Conservation (phyloP, 2,797 vertebrate genomes). For the Coregonus ussuriensis region DNA sequence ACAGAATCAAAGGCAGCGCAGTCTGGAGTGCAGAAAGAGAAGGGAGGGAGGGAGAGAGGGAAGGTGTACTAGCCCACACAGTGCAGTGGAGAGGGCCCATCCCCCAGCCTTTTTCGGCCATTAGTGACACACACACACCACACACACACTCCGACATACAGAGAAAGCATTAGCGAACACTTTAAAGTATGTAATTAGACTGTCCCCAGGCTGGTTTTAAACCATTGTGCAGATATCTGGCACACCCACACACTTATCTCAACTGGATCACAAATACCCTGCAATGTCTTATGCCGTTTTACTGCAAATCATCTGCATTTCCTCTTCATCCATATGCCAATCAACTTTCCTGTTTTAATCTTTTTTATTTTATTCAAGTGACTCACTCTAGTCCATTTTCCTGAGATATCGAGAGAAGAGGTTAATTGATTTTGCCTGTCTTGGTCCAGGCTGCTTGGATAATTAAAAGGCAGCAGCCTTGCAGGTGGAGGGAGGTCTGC, state of each 20-base stretch:
- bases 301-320: conserved; percentile 26
- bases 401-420: conserved; percentile 41
- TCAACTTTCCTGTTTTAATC: conserved; percentile 19
- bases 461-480: conserved; percentile 39
- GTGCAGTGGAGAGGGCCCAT: conserved; percentile 40
- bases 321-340: conserved; percentile 11
- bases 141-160: conserved; percentile 37
- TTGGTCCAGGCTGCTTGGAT: conserved; percentile 29
- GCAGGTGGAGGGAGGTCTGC: conserved; percentile 41
- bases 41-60: conserved; percentile 2
- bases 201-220: conserved; percentile 67
- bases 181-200: conserved; percentile 74
- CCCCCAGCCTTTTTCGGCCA: conserved; percentile 58
- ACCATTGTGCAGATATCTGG: conserved; percentile 54
- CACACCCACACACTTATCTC: conserved; percentile 51
- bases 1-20: not conserved
- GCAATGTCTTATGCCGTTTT: conserved; percentile 28
- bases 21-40: not conserved
- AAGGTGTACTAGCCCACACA: conserved; percentile 20
- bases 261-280: conserved; percentile 49
- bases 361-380: conserved; percentile 48
- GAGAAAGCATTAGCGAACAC: conserved; percentile 64
- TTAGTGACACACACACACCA: conserved; percentile 40
- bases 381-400: conserved; percentile 4
- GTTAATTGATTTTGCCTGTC: conserved; percentile 57